These are phyloP conservation scores for Puffinus mauretanicus DNA, from an alignment of 2,113 vertebrate species.

Conservation along the genomic window DNA sequence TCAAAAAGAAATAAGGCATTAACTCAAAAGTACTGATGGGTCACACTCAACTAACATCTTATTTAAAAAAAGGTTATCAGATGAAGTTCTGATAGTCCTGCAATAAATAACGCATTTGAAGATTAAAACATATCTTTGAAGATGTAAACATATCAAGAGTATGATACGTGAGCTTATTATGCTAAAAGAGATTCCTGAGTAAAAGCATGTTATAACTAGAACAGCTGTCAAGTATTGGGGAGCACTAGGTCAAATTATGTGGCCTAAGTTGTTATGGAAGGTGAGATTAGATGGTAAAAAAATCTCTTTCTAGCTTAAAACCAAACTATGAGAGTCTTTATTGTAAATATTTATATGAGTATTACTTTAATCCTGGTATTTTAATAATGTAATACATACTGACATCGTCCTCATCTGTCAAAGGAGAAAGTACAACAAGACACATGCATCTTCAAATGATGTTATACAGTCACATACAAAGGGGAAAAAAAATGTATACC, in stretches of 20 bases:
- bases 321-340: not conserved
- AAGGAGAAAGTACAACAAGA: not conserved
- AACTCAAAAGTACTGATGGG: not conserved
- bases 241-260: not conserved
- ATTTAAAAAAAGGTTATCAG: not conserved
- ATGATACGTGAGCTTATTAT: not conserved
- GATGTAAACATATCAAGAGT: not conserved
- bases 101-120: not conserved
- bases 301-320: not conserved
- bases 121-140: not conserved
- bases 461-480: not conserved
- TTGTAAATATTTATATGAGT: not conserved
- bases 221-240: not conserved
- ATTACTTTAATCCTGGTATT: not conserved
- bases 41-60: not conserved
- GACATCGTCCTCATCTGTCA: not conserved
- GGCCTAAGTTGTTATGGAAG: not conserved
- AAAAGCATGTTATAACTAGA: not conserved
- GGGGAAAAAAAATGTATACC: not conserved
- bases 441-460: not conserved
- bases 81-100: not conserved
- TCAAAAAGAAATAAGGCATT: not conserved
- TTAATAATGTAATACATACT: not conserved
- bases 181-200: not conserved
- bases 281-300: not conserved